These are phyloP conservation scores for Thymallus thymallus DNA, from an alignment of 2,113 vertebrate genomes.

Conservation along the genomic window DNA sequence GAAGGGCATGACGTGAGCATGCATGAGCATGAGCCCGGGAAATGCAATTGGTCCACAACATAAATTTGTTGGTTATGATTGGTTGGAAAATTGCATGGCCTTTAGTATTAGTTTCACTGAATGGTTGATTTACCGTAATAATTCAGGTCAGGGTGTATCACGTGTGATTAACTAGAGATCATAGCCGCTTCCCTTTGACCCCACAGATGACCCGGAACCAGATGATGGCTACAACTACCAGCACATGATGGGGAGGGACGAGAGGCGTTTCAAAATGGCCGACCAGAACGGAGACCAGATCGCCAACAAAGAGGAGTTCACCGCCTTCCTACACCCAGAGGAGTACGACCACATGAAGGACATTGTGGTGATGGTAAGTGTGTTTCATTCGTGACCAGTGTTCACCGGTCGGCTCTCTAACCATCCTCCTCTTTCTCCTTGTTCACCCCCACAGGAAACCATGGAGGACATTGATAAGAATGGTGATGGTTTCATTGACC, in stretches of 20 bases:
- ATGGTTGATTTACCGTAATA: not conserved
- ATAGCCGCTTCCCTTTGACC: not conserved
- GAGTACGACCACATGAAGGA: slow-evolving; percentile 93
- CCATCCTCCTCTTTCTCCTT: not conserved
- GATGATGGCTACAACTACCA: slow-evolving; percentile 86
- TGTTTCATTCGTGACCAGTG: not conserved
- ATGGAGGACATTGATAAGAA: slow-evolving; percentile 96
- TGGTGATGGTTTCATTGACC: slow-evolving; percentile 86
- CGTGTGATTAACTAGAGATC: too few species aligned
- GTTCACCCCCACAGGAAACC: slow-evolving; percentile 78
- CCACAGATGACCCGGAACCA: slow-evolving; percentile 76
- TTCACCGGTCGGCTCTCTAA: not conserved
- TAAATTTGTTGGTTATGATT: not conserved
- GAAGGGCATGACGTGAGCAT: slow-evolving; percentile 20
- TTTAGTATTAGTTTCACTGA: not conserved
- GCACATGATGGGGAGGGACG: slow-evolving; percentile 87
- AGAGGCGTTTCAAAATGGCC: slow-evolving; percentile 86
- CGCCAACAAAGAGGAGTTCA: slow-evolving; percentile 86
- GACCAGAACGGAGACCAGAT: slow-evolving; percentile 81
- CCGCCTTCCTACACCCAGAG: slow-evolving; percentile 89
- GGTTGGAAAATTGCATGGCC: not conserved
- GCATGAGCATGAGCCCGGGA: not conserved
- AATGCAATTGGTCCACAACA: not conserved
- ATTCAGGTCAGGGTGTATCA: too few species aligned
- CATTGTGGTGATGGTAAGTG: slow-evolving; percentile 84